Evolutionary conservation across 2,797 vertebrate species (phyloP), one percentile per base, ranked within the genome.

Genomic region (Erethizon dorsatum): DNA sequence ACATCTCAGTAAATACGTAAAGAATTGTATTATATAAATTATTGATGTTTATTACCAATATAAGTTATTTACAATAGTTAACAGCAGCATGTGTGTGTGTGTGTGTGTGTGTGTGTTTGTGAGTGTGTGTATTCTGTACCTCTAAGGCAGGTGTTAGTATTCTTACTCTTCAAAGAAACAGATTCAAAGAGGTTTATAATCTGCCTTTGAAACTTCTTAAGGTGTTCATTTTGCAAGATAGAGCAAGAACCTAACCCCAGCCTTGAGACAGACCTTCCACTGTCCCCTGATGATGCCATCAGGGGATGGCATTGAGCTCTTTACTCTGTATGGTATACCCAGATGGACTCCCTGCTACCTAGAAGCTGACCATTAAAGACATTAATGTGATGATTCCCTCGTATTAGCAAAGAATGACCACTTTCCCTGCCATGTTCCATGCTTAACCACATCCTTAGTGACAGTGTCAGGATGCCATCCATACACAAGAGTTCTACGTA

Each of bases 1-100:
- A 28, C 57, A 7, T 94, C 50, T 93, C 50, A 67, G 31, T 65
- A 83, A 82, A 41, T 59, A 84, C 50, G 47, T 61, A 91, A 20
- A 84, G 18, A 65, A 67, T 78, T 92, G 5, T 78, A 33, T 54
- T 85, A 67, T 52, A 78, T 93, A 45, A 93, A 83, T 93, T 83
- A 45, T 78, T 89, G 57, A 59, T 91, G 20, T 88, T 69, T 90
- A 10, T 77, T 88, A 47, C 69, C 83, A 94, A 2, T 59, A 17
- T 82, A 83, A 90, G 57, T 80, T 91, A 80, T 71, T 88, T 91
- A 59, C 50, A 94, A 33, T 45, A 59, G 56, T 45, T 93, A 59
- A 24, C 41, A 92, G 1, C 20, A 0, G 3, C 45, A 10, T 41
- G 15, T 67, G 33, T 67, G n/a, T 69, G 4, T 47, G 22, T 47